Conservation (phyloP, 2,113 vertebrate species). For the western clawed frog (Xenopus tropicalis) region UCB_Xtro_10.0 CM004444.2:46138501-46139000, state of each 20-base stretch:
- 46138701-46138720: conserved; percentile 75
- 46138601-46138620: conserved; percentile 86
- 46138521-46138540: too few relatives aligned
- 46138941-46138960: conserved; percentile 23
- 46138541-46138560: too few relatives aligned
- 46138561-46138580: too few relatives aligned
- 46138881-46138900: conserved; percentile 51
- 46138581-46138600: too few relatives aligned
- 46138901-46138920: conserved; percentile 56
- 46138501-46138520: too few relatives aligned
- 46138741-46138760: conserved; percentile 85
- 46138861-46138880: conserved; percentile 79
- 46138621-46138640: conserved; percentile 82
- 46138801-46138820: conserved; percentile 66
- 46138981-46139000: conserved; percentile 65
- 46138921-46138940: conserved; percentile 66
- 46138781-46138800: conserved; percentile 62
- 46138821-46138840: conserved; percentile 85
- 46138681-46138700: conserved; percentile 74
- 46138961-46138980: conserved; percentile 68
- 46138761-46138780: conserved; percentile 60
- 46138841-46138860: conserved; percentile 72
- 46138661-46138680: conserved; percentile 71
- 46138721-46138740: conserved; percentile 74
- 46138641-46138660: conserved; percentile 93